Percentiles rank a stretch among this genome's conserved stretches.
Conservation (phyloP, 1,140 invertebrate species). For the Drosophila teissieri region DNA sequence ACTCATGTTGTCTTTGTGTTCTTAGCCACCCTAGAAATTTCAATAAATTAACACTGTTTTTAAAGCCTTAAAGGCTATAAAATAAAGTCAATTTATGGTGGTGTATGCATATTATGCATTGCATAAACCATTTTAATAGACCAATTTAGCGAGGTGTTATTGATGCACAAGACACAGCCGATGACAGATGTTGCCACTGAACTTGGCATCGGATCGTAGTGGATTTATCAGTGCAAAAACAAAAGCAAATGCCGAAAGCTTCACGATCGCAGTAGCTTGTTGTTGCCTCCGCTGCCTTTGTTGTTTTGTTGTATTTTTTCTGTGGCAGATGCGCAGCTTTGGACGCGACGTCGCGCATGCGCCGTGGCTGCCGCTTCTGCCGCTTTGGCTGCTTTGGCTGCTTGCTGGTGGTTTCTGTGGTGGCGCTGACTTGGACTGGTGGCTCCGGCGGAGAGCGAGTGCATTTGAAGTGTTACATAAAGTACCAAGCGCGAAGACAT, state of each 20-base stretch:
- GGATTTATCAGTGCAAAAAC: constrained; percentile 63
- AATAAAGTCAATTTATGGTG: no score
- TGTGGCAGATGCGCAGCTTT: constrained; percentile 44
- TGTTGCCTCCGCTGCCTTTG: constrained; percentile 10
- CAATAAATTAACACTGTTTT: no score
- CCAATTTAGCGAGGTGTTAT: constrained; percentile 5
- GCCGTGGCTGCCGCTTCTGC: background rate
- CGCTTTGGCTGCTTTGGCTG: constrained; percentile 20
- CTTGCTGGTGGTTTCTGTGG: constrained; percentile 42
- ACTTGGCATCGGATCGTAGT: constrained; percentile 52
- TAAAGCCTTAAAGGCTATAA: no score
- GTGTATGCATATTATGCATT: no score
- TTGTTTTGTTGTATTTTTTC: background rate
- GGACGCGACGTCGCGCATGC: constrained; percentile 23
- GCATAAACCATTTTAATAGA: background rate
- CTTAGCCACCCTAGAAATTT: no score
- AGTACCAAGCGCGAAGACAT: constrained; percentile 57
- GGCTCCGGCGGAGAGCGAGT: constrained; percentile 63
- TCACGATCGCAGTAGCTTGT: constrained; percentile 16
- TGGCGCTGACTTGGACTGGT: background rate
- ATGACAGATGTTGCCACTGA: constrained; percentile 67
- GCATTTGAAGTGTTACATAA: constrained; percentile 79
- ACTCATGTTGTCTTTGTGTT: no score
- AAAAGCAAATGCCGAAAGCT: constrained; percentile 37
- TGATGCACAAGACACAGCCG: background rate